Conservation (phyloP, 2,113 vertebrate species). For the Nannobrachium achirus region DNA sequence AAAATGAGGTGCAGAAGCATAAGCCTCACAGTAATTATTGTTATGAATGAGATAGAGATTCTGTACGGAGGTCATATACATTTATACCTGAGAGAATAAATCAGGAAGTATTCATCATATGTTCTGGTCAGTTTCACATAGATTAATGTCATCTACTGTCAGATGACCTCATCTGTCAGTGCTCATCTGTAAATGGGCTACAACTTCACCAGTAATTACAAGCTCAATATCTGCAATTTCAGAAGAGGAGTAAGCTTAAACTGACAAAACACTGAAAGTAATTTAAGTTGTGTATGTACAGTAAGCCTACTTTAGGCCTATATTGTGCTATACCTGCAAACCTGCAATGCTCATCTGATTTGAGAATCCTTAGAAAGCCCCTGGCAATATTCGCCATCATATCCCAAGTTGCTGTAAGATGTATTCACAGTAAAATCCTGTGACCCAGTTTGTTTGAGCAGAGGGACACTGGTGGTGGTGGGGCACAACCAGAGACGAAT, state of each 20-base stretch:
- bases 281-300: no score
- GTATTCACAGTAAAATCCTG: constrained; percentile 11
- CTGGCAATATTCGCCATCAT: constrained; percentile 12
- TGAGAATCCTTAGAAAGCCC: neutral
- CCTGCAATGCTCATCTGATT: constrained; percentile 19
- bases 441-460: no score
- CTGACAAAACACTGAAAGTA: no score
- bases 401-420: constrained; percentile 1
- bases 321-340: no score
- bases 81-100: neutral
- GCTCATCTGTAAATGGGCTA: no score
- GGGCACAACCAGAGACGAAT: constrained; percentile 20
- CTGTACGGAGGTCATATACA: neutral
- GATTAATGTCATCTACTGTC: constrained; percentile 37
- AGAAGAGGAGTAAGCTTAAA: no score
- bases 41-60: constrained; percentile 8
- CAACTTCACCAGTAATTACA: no score
- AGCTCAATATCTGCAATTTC: no score
- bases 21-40: neutral
- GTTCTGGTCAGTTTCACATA: constrained; percentile 13
- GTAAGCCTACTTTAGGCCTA: no score
- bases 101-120: constrained; percentile 1
- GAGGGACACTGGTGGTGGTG: no score
- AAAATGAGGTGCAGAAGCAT: neutral
- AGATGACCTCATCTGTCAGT: neutral